Evolutionary conservation across 2,113 vertebrate genomes (phyloP).

Genomic region (Narcine bancroftii): DNA sequence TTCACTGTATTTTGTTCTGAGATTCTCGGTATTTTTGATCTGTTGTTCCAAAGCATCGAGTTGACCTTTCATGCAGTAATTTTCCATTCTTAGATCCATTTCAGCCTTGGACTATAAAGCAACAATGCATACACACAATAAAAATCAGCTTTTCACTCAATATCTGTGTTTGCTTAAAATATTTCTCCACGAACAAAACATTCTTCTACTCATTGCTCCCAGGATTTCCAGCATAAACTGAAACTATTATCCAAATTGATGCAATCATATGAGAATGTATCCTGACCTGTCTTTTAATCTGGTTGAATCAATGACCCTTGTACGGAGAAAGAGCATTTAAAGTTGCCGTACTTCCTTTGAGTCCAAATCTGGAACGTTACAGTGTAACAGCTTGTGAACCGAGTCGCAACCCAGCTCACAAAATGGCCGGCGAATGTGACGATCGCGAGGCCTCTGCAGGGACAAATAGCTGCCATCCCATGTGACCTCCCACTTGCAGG

Average conservation of each 20-base stretch:
- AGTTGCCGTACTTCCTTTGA: neutral
- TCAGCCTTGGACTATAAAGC: conserved; percentile 19
- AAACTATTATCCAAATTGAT: neutral
- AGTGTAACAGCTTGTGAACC: too few relatives aligned
- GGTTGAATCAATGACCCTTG: neutral
- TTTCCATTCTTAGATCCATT: conserved; percentile 52
- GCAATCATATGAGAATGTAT: neutral
- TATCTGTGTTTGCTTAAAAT: neutral
- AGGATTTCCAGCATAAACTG: neutral
- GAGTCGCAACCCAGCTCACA: too few relatives aligned
- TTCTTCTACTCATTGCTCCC: neutral
- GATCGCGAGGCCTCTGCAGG: too few relatives aligned
- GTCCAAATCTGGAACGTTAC: neutral
- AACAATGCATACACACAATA: neutral
- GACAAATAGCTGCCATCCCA: too few relatives aligned
- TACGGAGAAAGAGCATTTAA: neutral
- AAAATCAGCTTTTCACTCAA: neutral
- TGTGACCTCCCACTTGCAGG: too few relatives aligned
- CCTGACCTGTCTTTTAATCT: neutral
- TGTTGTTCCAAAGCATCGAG: conserved; percentile 45
- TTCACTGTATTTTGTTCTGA: conserved; percentile 48
- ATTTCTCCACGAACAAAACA: neutral
- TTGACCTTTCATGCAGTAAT: conserved; percentile 45
- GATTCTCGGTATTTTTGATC: conserved; percentile 41
- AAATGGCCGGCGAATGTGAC: too few relatives aligned